Conservation (phyloP, 2,888 invertebrate genomes). For the Agapostemon virescens region DNA sequence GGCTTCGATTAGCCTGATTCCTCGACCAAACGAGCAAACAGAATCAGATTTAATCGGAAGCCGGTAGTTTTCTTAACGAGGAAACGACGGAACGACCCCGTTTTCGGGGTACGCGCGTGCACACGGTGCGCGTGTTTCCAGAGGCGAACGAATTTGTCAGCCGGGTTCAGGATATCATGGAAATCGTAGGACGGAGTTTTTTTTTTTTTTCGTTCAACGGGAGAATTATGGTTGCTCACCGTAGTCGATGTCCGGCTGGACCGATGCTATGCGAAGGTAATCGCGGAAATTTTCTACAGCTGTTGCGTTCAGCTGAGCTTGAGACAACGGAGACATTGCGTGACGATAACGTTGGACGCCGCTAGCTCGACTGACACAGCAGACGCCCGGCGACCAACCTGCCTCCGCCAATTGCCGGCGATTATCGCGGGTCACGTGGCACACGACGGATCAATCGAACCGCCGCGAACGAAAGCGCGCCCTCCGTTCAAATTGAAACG, state of each 20-base stretch:
- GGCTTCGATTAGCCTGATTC: neutral
- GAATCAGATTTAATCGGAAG: neutral
- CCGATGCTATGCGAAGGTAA: slow-evolving; percentile 92
- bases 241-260: slow-evolving; percentile 93
- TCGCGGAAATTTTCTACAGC: slow-evolving; percentile 90
- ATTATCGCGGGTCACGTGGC: slow-evolving; percentile 61
- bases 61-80: slow-evolving; percentile 61
- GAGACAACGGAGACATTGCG: slow-evolving; percentile 66
- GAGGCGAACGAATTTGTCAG: neutral
- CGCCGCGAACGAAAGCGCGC: slow-evolving; percentile 3
- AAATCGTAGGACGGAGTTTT: too few species aligned
- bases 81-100: slow-evolving; percentile 70
- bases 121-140: slow-evolving; percentile 7
- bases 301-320: slow-evolving; percentile 78
- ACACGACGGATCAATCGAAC: slow-evolving; percentile 58
- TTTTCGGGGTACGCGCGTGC: slow-evolving; percentile 39
- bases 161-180: neutral
- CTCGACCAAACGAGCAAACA: neutral
- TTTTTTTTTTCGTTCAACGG: neutral
- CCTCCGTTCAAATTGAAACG: neutral
- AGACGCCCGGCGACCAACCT: slow-evolving; percentile 64
- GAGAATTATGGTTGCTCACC: slow-evolving; percentile 82
- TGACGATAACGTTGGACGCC: slow-evolving; percentile 55
- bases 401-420: slow-evolving; percentile 67
- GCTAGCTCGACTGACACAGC: slow-evolving; percentile 68